Evolutionary conservation across 2,797 vertebrate genomes (phyloP).

Genomic region (Rhinichthys osculus): DNA sequence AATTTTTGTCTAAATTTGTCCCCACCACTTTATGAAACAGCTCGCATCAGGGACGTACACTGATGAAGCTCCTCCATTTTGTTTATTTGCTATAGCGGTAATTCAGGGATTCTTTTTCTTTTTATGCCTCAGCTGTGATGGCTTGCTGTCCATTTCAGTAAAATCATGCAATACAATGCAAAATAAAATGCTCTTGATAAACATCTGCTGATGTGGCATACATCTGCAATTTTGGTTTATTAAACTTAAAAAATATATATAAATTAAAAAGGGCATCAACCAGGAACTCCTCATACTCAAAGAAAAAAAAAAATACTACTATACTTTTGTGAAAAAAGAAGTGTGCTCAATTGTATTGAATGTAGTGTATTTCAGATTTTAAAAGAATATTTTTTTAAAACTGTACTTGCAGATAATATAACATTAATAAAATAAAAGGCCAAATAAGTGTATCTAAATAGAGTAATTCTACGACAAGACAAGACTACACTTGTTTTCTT

Average conservation of each 20-base stretch:
- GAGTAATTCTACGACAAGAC: neutral
- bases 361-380: neutral
- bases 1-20: neutral
- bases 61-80: neutral
- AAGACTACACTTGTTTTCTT: neutral
- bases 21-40: neutral
- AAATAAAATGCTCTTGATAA: neutral
- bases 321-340: neutral
- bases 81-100: neutral
- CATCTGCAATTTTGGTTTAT: neutral
- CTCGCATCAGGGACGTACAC: neutral
- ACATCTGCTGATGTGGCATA: neutral
- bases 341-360: neutral
- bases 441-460: neutral
- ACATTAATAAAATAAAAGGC: neutral
- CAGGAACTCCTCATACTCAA: neutral
- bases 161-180: neutral
- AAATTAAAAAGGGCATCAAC: neutral
- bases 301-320: neutral
- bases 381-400: neutral
- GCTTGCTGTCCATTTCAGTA: neutral
- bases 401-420: neutral
- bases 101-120: neutral
- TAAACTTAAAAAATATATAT: neutral
- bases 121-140: neutral